A percentile compares a stretch with the other conserved stretches of the same genome.
These are phyloP conservation scores for Schrankia costaestrigalis DNA, from an alignment of 2,888 invertebrate genomes.

Conservation along the genomic window DNA sequence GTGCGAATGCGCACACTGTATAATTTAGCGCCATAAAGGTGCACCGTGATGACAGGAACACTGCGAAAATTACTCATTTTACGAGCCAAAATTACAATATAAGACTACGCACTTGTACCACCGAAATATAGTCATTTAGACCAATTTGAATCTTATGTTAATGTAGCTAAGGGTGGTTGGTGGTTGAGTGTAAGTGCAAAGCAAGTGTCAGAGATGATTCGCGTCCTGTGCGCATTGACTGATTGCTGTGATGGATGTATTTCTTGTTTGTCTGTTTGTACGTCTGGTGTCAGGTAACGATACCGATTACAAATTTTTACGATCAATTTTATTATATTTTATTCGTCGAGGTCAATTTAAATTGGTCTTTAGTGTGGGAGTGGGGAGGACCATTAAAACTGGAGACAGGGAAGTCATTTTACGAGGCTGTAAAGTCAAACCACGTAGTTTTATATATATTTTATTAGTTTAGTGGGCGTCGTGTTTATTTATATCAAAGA, in stretches of 20 bases:
- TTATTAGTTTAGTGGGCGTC: conserved; percentile 33
- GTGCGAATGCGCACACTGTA: conserved; percentile 36
- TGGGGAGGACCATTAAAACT: conserved; percentile 23
- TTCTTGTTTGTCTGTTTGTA: conserved; percentile 37
- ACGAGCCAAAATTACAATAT: conserved; percentile 50
- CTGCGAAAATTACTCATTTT: conserved; percentile 50
- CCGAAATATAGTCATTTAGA: not conserved
- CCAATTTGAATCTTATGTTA: conserved; percentile 19
- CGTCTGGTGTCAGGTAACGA: conserved; percentile 32
- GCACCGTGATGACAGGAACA: conserved; percentile 54
- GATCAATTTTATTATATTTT: conserved; percentile 23
- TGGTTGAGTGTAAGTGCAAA: conserved; percentile 9
- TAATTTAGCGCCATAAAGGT: conserved; percentile 58
- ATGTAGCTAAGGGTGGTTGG: too few relatives aligned
- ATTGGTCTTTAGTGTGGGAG: conserved; percentile 24
- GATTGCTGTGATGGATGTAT: conserved; percentile 31
- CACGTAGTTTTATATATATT: conserved; percentile 33
- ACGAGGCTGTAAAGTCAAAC: conserved; percentile 30
- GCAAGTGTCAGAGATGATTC: not conserved
- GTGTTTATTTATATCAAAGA: conserved; percentile 31
- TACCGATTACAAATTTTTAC: conserved; percentile 27
- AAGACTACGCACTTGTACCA: conserved; percentile 8
- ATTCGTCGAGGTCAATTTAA: conserved; percentile 26
- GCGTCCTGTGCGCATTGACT: conserved; percentile 2
- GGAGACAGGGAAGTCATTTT: conserved; percentile 28